These are phyloP conservation scores for Zoanthus sansibaricus DNA, from an alignment of 92 coral and sea anemone genomes.

Conservation along the genomic window DNA sequence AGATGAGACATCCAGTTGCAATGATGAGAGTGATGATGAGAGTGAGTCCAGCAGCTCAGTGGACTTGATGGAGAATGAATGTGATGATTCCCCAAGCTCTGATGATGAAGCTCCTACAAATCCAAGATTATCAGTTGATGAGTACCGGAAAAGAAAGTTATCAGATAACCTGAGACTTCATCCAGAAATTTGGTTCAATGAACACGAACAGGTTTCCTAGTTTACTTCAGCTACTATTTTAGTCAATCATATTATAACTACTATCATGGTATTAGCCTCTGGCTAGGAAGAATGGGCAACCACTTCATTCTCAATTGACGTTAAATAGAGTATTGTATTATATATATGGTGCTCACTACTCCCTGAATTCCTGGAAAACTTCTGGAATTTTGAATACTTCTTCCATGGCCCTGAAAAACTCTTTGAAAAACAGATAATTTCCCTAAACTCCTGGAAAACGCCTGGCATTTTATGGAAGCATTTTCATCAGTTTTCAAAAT, in stretches of 20 bases:
- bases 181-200: conserved; percentile 98
- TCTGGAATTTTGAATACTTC: no score
- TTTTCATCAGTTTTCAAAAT: no score
- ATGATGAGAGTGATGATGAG: conserved; percentile 61
- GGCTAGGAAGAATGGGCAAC: no score
- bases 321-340: no score
- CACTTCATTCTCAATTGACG: no score
- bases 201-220: conserved; percentile 79
- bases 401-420: no score
- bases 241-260: not conserved
- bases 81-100: conserved; percentile 43
- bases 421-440: no score
- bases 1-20: conserved; percentile 21
- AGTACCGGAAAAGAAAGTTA: conserved; percentile 65
- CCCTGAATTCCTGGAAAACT: no score
- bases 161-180: conserved; percentile 79
- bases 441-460: no score
- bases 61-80: conserved; percentile 43
- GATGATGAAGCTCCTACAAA: conserved; percentile 52
- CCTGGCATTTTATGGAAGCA: no score
- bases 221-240: not conserved
- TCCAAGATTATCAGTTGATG: conserved; percentile 42
- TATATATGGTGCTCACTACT: no score
- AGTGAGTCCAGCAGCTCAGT: conserved; percentile 48
- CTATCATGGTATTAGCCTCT: not conserved